Percentiles rank a stretch among this genome's conserved stretches.
phyloP scores from a whole-genome alignment of 1,140 invertebrate species.

The Brachionus angularis region DNA sequence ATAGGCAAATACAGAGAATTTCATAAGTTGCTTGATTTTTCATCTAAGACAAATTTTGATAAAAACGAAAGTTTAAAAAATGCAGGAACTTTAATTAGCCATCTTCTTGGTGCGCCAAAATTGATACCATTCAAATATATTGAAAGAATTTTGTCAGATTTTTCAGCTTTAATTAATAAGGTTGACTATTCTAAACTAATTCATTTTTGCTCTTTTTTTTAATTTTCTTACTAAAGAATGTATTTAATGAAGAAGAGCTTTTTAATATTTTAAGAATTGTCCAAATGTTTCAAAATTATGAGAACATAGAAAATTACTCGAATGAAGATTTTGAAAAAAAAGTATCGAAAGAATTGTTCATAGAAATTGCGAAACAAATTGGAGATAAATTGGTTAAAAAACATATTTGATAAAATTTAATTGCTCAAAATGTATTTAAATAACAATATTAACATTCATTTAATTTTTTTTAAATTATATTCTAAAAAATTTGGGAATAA shows the following conservation, averaged over 20 bases:
- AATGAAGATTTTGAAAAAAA: no score
- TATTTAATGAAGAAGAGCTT: constrained; percentile 15
- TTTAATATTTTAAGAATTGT: background rate
- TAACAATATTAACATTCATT: no score
- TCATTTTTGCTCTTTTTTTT: background rate
- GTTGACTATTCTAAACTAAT: background rate
- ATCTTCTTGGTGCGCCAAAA: constrained; percentile 16
- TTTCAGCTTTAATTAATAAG: constrained; percentile 4
- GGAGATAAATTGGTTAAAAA: no score
- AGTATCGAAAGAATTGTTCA: no score
- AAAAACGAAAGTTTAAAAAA: constrained; percentile 2
- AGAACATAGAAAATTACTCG: no score
- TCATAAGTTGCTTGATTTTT: constrained; percentile 1
- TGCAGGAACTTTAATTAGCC: background rate
- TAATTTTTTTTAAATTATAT: no score
- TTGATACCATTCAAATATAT: constrained; percentile 20
- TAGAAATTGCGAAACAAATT: no score
- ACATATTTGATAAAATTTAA: no score
- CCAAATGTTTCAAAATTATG: constrained; percentile 21
- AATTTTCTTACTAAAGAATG: background rate
- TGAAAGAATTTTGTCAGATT: background rate
- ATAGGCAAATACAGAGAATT: constrained; percentile 36
- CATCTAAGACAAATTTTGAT: background rate
- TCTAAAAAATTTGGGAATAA: no score
- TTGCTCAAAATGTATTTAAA: no score